A percentile compares a stretch with the other conserved stretches of the same genome.
phyloP scores from a whole-genome alignment of 2,113 vertebrate genomes.

The Zingel zingel region DNA sequence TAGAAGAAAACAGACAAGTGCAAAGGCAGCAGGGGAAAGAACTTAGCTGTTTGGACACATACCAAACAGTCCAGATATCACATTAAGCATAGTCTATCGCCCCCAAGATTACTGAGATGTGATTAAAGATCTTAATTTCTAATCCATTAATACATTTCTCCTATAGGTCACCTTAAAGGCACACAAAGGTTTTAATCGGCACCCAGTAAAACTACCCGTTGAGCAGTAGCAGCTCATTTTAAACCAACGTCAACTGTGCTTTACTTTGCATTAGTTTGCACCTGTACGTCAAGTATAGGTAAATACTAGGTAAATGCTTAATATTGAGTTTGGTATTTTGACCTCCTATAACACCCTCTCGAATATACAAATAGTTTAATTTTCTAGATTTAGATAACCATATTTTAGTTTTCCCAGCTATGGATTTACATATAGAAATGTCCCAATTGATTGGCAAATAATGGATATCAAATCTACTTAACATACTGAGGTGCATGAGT shows the following conservation, averaged over 20 bases:
- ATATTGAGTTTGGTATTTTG: conserved; percentile 31
- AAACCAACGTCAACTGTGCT: conserved; percentile 12
- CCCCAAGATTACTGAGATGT: not conserved
- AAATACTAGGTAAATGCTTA: not conserved
- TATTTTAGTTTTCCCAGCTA: not conserved
- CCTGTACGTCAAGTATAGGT: not conserved
- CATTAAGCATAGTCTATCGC: not conserved
- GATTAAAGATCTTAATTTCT: not conserved
- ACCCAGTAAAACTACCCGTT: not conserved
- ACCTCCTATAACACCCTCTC: not conserved
- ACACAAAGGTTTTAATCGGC: not conserved
- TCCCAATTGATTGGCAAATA: conserved; percentile 35
- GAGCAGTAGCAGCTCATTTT: not conserved
- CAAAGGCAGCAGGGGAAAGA: conserved; percentile 53
- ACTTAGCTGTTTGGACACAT: not conserved
- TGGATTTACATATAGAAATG: conserved; percentile 24
- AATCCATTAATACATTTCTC: not conserved
- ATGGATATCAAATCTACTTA: conserved; percentile 47
- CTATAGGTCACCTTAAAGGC: not conserved
- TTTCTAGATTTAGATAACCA: conserved; percentile 15
- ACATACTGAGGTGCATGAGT: conserved; percentile 53
- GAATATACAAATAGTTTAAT: conserved; percentile 24
- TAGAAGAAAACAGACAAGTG: conserved; percentile 56
- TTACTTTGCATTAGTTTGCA: conserved; percentile 18
- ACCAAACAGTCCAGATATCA: not conserved